Conservation (phyloP, 2,888 invertebrate genomes). For the Drosophila histrio region DNA sequence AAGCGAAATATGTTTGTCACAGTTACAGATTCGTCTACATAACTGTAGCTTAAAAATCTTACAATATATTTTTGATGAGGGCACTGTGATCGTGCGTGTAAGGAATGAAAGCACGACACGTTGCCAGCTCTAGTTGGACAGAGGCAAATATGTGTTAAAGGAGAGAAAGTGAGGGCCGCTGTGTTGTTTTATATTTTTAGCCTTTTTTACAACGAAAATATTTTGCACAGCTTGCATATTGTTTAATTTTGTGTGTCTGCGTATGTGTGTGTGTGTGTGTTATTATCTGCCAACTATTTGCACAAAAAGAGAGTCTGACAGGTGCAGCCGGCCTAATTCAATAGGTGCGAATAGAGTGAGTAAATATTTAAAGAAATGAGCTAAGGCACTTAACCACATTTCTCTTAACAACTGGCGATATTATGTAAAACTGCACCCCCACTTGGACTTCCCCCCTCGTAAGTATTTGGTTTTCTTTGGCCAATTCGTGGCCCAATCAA, state of each 20-base stretch:
- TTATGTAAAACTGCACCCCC: constrained; percentile 43
- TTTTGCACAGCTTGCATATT: constrained; percentile 72
- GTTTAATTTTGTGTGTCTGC: constrained; percentile 43
- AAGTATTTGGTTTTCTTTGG: constrained; percentile 31
- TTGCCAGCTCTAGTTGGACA: constrained; percentile 31
- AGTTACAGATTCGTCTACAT: too few species aligned
- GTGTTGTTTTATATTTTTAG: constrained; percentile 38
- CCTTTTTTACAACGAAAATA: constrained; percentile 50
- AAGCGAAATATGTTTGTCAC: too few species aligned
- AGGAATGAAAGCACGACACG: not conserved
- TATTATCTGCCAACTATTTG: constrained; percentile 49
- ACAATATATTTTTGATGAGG: not conserved
- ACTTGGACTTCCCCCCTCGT: constrained; percentile 28
- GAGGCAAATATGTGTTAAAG: constrained; percentile 62
- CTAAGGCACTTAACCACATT: constrained; percentile 25
- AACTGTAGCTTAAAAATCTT: too few species aligned
- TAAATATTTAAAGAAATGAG: constrained; percentile 63
- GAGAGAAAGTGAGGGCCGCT: constrained; percentile 63
- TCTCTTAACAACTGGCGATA: constrained; percentile 21
- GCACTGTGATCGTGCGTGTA: not conserved
- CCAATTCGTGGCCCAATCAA: constrained; percentile 40
- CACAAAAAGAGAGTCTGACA: constrained; percentile 65
- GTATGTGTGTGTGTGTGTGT: not conserved
- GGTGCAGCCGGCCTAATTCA: constrained; percentile 61
- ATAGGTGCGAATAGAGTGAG: constrained; percentile 60